Conservation (phyloP, 2,113 vertebrate genomes). For the Passer domesticus region DNA sequence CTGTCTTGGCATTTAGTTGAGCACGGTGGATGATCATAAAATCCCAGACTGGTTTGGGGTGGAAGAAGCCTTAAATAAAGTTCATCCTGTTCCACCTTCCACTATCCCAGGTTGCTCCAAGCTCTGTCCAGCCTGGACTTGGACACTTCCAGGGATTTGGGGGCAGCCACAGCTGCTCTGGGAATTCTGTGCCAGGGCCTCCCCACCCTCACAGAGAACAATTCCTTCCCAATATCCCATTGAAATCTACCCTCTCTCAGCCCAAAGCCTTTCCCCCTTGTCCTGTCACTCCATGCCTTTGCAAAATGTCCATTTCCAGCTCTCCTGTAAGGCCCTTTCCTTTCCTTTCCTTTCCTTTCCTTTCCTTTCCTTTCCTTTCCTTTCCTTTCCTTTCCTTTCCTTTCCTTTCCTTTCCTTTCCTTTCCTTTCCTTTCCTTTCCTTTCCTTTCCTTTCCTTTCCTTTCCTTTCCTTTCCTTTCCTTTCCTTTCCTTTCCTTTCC, state of each 20-base stretch:
- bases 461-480: no score
- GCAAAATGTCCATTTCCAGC: neutral
- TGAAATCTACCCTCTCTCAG: neutral
- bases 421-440: no score
- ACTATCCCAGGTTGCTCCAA: neutral
- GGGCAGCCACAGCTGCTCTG: neutral
- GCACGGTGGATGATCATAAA: neutral
- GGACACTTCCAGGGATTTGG: neutral
- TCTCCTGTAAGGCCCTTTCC: neutral
- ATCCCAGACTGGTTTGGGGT: neutral
- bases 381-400: no score
- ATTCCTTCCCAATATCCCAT: neutral
- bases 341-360: no score
- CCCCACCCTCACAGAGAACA: fast-evolving
- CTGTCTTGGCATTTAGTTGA: neutral
- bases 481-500: no score
- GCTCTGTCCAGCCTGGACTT: neutral
- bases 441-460: no score
- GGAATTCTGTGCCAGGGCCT: fast-evolving
- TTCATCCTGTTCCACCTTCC: fast-evolving
- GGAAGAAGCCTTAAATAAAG: neutral
- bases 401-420: no score
- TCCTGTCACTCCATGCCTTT: neutral
- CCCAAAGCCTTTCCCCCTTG: neutral
- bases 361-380: no score